Evolutionary conservation across 2,797 vertebrate genomes (phyloP).

Genomic region (Neostethus bicornis): DNA sequence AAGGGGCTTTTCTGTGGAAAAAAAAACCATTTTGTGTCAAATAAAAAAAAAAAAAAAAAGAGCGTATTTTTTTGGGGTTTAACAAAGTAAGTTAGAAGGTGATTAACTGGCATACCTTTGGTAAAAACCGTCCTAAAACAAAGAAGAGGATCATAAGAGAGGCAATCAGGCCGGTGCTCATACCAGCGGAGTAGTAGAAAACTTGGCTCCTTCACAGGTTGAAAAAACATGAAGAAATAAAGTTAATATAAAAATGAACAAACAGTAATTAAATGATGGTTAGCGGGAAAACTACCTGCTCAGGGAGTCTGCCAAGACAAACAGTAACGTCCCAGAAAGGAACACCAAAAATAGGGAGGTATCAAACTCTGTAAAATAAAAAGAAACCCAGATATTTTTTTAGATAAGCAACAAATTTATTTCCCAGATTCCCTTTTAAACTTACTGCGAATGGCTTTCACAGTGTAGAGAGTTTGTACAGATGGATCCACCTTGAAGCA

Average conservation of each 20-base stretch:
- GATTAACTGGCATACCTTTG: constrained; percentile 80
- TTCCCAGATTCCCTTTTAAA: neutral
- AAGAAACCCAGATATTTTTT: neutral
- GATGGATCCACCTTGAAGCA: constrained; percentile 89
- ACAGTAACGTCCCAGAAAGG: constrained; percentile 85
- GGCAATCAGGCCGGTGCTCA: constrained; percentile 90
- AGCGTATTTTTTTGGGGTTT: too few relatives aligned
- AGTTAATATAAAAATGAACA: neutral
- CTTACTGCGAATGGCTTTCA: constrained; percentile 84
- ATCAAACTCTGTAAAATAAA: constrained; percentile 85
- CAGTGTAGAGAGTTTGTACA: constrained; percentile 72
- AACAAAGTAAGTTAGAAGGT: neutral
- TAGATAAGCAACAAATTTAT: neutral
- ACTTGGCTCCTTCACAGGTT: constrained; percentile 84
- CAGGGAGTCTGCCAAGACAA: constrained; percentile 87
- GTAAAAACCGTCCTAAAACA: constrained; percentile 86
- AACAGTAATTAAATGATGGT: neutral
- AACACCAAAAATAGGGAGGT: constrained; percentile 88
- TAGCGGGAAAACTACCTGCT: constrained; percentile 84
- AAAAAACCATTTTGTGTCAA: too few relatives aligned
- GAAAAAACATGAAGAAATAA: neutral
- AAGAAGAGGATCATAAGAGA: constrained; percentile 91
- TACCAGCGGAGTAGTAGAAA: constrained; percentile 94
- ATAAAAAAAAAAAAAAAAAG: neutral
- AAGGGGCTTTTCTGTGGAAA: constrained; percentile 89